Conservation (phyloP, 2,113 vertebrate species). For the Alectura lathami region DNA sequence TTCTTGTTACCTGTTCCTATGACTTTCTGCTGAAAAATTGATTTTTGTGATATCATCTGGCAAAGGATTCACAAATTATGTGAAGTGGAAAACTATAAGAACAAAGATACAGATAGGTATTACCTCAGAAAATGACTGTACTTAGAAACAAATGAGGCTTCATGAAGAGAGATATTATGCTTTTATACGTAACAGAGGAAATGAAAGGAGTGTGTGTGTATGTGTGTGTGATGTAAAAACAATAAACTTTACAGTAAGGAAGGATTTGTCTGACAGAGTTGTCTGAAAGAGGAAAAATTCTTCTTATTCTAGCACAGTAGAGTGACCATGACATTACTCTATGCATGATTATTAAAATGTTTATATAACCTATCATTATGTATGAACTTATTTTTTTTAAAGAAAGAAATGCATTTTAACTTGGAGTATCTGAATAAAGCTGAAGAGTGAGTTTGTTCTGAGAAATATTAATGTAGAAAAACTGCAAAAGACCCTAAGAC, state of each 20-base stretch:
- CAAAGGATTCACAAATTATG: background rate
- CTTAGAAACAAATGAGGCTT: background rate
- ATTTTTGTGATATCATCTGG: background rate
- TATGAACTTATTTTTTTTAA: background rate
- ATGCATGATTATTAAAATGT: background rate
- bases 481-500: background rate
- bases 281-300: background rate
- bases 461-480: background rate
- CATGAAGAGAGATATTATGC: background rate
- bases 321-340: background rate
- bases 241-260: background rate
- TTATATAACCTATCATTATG: background rate
- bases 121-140: background rate
- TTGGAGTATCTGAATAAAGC: background rate
- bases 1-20: background rate
- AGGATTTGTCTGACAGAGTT: background rate
- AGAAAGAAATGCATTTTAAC: slow-evolving; percentile 17
- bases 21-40: background rate
- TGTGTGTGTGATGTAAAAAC: background rate
- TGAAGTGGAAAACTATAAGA: background rate
- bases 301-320: background rate
- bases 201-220: background rate
- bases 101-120: background rate
- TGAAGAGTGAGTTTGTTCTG: slow-evolving; percentile 26
- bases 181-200: background rate